Conservation (phyloP, 2,113 vertebrate genomes). For the Anoplopoma fimbria region DNA sequence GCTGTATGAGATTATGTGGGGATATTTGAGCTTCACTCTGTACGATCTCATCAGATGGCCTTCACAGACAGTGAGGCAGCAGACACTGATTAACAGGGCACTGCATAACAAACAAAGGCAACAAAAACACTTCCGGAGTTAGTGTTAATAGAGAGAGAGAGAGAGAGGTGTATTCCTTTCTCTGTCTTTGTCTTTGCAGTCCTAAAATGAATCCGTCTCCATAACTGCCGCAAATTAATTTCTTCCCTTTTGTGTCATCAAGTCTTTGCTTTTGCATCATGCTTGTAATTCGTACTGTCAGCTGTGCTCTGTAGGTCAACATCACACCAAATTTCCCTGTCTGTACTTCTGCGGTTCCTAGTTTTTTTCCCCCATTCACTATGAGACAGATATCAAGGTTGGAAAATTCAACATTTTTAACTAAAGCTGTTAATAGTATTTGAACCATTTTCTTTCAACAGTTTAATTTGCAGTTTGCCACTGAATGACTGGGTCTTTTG, state of each 20-base stretch:
- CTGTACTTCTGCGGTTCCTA: not conserved
- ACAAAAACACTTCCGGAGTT: no score
- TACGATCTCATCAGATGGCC: conserved; percentile 39
- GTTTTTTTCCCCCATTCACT: not conserved
- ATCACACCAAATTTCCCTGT: conserved; percentile 9
- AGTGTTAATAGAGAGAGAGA: conserved; percentile 35
- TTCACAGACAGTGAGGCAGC: conserved; percentile 44
- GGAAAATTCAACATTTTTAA: not conserved
- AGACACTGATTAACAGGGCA: conserved; percentile 54
- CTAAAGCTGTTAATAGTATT: not conserved
- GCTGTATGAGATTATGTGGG: conserved; percentile 25
- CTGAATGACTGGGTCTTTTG: not conserved
- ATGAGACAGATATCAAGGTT: not conserved
- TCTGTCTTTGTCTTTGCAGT: conserved; percentile 14
- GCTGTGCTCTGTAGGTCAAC: conserved; percentile 33
- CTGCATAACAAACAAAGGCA: conserved; percentile 52
- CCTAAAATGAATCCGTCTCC: conserved; percentile 47
- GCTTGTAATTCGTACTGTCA: conserved; percentile 56
- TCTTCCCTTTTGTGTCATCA: conserved; percentile 46
- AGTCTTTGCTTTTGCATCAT: conserved; percentile 33
- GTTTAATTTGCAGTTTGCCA: not conserved
- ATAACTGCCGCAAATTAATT: conserved; percentile 54
- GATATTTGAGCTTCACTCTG: conserved; percentile 43
- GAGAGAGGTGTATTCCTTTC: conserved; percentile 36
- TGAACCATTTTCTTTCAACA: not conserved